A percentile compares a stretch with the other conserved stretches of the same genome.
phyloP scores from a whole-genome alignment of 2,797 vertebrate species.

The Melanotaenia parkinsoni region DNA sequence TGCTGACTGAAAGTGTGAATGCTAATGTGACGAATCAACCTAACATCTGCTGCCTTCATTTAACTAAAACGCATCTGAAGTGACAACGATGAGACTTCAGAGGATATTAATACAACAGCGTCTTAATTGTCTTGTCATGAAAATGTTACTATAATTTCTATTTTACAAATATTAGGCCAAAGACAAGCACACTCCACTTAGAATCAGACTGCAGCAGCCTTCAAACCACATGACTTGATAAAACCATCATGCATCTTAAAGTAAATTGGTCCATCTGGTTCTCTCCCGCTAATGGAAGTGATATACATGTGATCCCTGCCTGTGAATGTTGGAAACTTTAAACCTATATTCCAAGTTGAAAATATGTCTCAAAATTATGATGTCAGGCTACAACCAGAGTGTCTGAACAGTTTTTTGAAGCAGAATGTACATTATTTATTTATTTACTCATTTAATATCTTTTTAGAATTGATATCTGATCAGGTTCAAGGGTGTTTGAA shows the following conservation, averaged over 20 bases:
- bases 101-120: not conserved
- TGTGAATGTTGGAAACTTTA: not conserved
- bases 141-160: not conserved
- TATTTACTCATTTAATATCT: not conserved
- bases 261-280: conserved; percentile 31
- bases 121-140: conserved; percentile 1
- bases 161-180: not conserved
- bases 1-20: conserved; percentile 28
- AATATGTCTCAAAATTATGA: conserved; percentile 3
- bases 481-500: not conserved
- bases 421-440: not conserved
- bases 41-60: conserved; percentile 16
- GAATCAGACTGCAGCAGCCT: not conserved
- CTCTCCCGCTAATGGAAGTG: not conserved
- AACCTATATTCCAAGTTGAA: conserved; percentile 10
- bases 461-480: not conserved
- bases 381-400: not conserved
- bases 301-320: conserved; percentile 15
- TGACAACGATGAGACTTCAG: not conserved
- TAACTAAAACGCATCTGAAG: conserved; percentile 8
- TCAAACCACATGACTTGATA: not conserved
- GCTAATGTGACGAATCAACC: conserved; percentile 8
- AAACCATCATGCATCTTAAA: conserved; percentile 9
- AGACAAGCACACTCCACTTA: not conserved
- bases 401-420: not conserved